These are phyloP conservation scores for Danio tinwini DNA, from an alignment of 2,797 vertebrate species.

Conservation along the genomic window DNA sequence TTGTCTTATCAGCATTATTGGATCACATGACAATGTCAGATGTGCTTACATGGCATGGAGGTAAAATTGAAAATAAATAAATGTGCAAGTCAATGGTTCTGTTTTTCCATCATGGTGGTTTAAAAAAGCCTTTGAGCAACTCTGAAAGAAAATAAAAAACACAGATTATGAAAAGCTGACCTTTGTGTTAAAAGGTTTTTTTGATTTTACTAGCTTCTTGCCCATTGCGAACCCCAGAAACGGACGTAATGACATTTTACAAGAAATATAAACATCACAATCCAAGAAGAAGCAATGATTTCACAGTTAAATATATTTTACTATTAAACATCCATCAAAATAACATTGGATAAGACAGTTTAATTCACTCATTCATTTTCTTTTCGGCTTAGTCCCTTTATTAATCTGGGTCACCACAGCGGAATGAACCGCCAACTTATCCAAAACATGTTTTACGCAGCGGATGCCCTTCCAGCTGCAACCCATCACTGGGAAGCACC, in stretches of 20 bases:
- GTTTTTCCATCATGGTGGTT: neutral
- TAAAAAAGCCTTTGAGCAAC: neutral
- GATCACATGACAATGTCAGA: neutral
- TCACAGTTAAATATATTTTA: neutral
- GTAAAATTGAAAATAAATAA: neutral
- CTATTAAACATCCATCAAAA: neutral
- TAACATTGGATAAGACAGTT: neutral
- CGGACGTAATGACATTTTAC: no score
- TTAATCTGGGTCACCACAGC: no score
- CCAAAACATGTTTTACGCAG: no score
- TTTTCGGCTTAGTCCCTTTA: no score
- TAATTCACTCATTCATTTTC: no score
- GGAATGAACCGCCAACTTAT: no score
- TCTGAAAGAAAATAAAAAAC: neutral
- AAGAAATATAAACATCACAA: neutral
- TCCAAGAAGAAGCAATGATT: neutral
- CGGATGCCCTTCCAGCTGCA: no score
- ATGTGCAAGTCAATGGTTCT: neutral
- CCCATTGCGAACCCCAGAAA: neutral
- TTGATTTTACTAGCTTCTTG: neutral
- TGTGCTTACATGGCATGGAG: neutral
- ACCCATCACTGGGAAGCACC: no score
- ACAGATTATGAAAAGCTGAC: neutral
- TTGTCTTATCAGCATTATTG: constrained; percentile 22
- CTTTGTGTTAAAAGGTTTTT: neutral